Evolutionary conservation across 2,888 invertebrate species (phyloP).

Genomic region (Spilarctia lutea): DNA sequence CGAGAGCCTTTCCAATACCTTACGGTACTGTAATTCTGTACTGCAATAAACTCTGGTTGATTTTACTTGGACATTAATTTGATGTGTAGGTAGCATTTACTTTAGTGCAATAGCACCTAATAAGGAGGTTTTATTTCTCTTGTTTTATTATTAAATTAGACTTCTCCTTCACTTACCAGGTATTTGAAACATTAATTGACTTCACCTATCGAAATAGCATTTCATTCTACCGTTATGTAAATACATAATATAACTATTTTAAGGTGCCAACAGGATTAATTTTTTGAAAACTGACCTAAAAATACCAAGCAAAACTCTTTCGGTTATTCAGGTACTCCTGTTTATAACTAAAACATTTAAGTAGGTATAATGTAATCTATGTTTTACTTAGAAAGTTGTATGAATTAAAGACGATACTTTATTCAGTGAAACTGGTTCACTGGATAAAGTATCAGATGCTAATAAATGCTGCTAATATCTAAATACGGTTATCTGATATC

Average conservation of each 20-base stretch:
- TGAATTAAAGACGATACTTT: too few species aligned
- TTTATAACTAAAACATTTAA: too few species aligned
- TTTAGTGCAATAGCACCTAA: neutral
- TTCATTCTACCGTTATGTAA: too few species aligned
- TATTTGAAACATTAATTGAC: neutral
- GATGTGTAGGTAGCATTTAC: neutral
- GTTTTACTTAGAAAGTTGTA: neutral
- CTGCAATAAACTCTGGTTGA: neutral
- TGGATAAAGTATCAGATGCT: too few species aligned
- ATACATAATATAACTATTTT: too few species aligned
- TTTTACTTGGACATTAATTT: neutral
- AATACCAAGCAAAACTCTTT: too few species aligned
- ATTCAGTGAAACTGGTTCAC: too few species aligned
- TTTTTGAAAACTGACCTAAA: too few species aligned
- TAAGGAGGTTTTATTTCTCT: neutral
- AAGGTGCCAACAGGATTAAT: too few species aligned
- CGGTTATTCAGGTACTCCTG: too few species aligned
- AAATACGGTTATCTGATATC: too few species aligned
- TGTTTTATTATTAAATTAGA: neutral
- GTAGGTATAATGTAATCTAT: neutral
- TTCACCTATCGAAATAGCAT: neutral
- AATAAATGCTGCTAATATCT: too few species aligned
- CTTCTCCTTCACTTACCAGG: neutral
- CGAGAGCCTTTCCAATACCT: constrained; percentile 9
- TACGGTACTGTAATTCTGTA: constrained; percentile 10